phyloP scores from a whole-genome alignment of 2,113 vertebrate genomes.

The Cyphomyrus plagiostoma region DNA sequence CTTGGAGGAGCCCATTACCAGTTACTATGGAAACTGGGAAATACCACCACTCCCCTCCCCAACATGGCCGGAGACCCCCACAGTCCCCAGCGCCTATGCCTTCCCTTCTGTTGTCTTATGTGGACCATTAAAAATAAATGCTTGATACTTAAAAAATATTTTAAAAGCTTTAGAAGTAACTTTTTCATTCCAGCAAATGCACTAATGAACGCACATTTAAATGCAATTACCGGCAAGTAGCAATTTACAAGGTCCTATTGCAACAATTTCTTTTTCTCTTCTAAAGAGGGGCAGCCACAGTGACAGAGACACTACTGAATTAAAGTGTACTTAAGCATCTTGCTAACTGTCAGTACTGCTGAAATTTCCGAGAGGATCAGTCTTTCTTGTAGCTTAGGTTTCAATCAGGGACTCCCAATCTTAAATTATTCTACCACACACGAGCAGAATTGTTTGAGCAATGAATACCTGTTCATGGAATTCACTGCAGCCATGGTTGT shows the following conservation, averaged over 20 bases:
- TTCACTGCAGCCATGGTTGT: neutral
- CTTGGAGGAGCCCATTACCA: slow-evolving; percentile 28
- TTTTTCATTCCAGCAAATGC: neutral
- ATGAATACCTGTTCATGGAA: neutral
- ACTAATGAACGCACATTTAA: neutral
- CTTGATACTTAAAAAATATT: neutral
- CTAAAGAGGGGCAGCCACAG: neutral
- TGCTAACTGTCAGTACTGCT: neutral
- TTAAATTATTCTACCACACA: neutral
- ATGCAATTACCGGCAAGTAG: neutral
- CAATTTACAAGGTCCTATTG: neutral
- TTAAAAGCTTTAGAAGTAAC: neutral
- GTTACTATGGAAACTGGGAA: slow-evolving; percentile 68
- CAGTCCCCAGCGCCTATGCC: neutral
- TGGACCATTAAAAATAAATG: neutral
- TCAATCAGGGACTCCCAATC: neutral
- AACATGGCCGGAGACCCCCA: slow-evolving; percentile 13
- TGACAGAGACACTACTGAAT: neutral
- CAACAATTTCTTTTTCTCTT: neutral
- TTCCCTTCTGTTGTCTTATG: neutral
- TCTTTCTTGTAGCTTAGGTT: neutral
- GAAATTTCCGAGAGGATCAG: neutral
- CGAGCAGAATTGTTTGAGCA: neutral
- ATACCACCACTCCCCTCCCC: slow-evolving; percentile 42
- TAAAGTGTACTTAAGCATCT: neutral